Percentiles rank a stretch among this genome's conserved stretches.
These are phyloP conservation scores for human DNA, from an alignment of 2,113 vertebrate species.

Conservation along the genomic window GRCh38 chr6:105272501-105273000, in stretches of 20 bases:
- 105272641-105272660: neutral
- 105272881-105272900: neutral
- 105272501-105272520: rapidly evolving
- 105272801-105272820: neutral
- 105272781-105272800: neutral
- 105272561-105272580: neutral
- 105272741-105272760: neutral
- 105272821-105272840: neutral
- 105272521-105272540: neutral
- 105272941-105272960: neutral
- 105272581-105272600: neutral
- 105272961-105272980: neutral
- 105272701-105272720: neutral
- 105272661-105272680: neutral
- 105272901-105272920: rapidly evolving
- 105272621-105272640: neutral
- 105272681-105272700: neutral
- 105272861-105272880: neutral
- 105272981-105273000: neutral
- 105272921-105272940: neutral
- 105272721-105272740: neutral
- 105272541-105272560: neutral
- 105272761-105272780: neutral
- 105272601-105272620: neutral
- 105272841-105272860: neutral